phyloP scores from a whole-genome alignment of 1,140 invertebrate species.

The Pseudoatta argentina region DNA sequence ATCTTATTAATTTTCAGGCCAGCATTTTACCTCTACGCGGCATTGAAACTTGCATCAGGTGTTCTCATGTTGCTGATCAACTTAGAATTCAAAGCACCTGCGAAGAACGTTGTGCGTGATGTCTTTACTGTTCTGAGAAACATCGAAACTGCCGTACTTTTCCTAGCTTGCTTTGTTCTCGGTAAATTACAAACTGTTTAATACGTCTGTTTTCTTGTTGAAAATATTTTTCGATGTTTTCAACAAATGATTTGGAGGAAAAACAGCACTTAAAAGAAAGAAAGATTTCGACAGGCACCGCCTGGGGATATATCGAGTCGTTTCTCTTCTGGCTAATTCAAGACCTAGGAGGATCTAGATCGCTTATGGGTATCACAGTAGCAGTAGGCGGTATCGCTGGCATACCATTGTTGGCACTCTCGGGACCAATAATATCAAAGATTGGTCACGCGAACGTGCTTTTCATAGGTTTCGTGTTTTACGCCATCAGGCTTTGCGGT shows the following conservation, averaged over 20 bases:
- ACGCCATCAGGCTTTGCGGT: constrained; percentile 91
- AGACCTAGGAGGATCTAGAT: constrained; percentile 92
- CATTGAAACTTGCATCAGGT: constrained; percentile 90
- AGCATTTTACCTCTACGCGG: constrained; percentile 93
- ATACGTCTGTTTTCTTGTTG: neutral
- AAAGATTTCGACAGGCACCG: constrained; percentile 87
- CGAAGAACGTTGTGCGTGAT: constrained; percentile 90
- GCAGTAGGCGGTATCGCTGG: constrained; percentile 93
- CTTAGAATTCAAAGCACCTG: constrained; percentile 92
- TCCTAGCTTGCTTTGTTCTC: constrained; percentile 91
- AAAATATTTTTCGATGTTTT: neutral
- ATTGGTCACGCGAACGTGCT: constrained; percentile 94
- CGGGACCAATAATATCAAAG: constrained; percentile 92
- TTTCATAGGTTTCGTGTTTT: constrained; percentile 92
- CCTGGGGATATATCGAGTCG: constrained; percentile 94
- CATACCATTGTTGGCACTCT: constrained; percentile 91
- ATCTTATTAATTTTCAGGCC: constrained; percentile 87
- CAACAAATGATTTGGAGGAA: neutral
- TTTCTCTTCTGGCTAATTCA: constrained; percentile 95
- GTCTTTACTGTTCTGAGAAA: constrained; percentile 91
- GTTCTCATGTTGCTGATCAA: constrained; percentile 91
- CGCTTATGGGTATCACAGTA: constrained; percentile 94
- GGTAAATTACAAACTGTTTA: constrained; percentile 86
- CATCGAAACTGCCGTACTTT: constrained; percentile 91
- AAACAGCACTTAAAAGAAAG: neutral